Percentiles rank a stretch among this genome's conserved stretches.
Evolutionary conservation across 2,888 invertebrate genomes (phyloP).

Genomic region (Anarsia innoxiella): DNA sequence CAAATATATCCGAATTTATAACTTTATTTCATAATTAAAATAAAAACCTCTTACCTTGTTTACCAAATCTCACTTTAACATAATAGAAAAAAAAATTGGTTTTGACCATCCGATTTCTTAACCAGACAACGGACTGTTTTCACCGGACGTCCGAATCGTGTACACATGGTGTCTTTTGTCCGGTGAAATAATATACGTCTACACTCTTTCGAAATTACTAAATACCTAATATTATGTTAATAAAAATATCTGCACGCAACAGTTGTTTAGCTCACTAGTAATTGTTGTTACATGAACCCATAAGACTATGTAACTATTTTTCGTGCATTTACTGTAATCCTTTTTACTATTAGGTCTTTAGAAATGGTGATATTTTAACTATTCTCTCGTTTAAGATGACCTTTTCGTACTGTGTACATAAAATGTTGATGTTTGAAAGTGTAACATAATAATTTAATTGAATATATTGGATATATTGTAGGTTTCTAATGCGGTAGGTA

Average conservation of each 20-base stretch:
- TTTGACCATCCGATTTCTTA: too few species aligned
- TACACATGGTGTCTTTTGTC: too few species aligned
- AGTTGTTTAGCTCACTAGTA: conserved; percentile 47
- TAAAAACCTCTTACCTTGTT: too few species aligned
- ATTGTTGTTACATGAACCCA: conserved; percentile 53
- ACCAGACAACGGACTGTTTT: too few species aligned
- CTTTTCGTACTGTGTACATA: conserved; percentile 54
- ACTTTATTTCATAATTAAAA: too few species aligned
- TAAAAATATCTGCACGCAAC: conserved; percentile 40
- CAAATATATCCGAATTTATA: too few species aligned
- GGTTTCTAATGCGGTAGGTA: not conserved
- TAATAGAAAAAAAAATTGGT: too few species aligned
- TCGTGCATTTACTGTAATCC: conserved; percentile 74
- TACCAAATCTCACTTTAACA: too few species aligned
- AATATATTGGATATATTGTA: conserved; percentile 1
- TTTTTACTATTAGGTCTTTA: conserved; percentile 63
- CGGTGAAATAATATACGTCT: too few species aligned
- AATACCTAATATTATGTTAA: too few species aligned
- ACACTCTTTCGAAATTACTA: too few species aligned
- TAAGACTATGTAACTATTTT: conserved; percentile 71
- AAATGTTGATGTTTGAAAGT: conserved; percentile 57
- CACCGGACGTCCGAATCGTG: too few species aligned
- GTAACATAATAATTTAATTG: conserved; percentile 38
- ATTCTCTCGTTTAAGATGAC: conserved; percentile 53
- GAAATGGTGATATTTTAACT: conserved; percentile 67